Evolutionary conservation across 2,888 invertebrate species (phyloP), one percentile per base, ranked within the genome.

Genomic region (Masnerella sp.): DNA sequence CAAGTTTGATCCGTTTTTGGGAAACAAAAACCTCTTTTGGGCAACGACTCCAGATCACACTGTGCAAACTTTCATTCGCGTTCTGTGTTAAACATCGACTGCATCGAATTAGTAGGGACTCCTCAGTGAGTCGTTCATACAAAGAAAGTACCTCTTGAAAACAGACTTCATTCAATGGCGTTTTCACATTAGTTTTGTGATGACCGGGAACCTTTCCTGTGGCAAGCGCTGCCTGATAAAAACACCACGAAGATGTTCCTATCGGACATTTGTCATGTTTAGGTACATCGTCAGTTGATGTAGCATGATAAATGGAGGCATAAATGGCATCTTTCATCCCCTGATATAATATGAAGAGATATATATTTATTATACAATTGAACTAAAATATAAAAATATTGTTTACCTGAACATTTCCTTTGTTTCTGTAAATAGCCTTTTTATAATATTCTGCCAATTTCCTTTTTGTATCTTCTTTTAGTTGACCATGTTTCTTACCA

Each of bases 321-420:
- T 40, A 70, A 20, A 74, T 68, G 9, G 69, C 76, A 43, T 28
- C 47, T 40, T 67, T 65, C 76, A 76, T 76, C 17, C 22, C 64
- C 47, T 54, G n/a, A 5, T 30, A 30, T 36, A 14, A 1, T 14
- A 36, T 36, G 14, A 36, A 14, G n/a, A 40, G n/a, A 12, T 12
- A 7, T 36, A 14, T 36, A 36, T 14, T 36, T 36, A 14, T 36
- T 36, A 36, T 36, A 14, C 36, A 36, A 14, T 14, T 14, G 5
- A 36, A 14, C 5, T 14, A 14, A 14, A 8, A 30, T 30, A 5
- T 30, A 30, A 2, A 30, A 30, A 8, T 30, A n/a, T 32, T n/a
- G 11, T 32, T 43, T 45, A 45, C 45, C 15, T 12, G 15, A 15
- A 45, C 11, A 22, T 45, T 45, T 3, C 45, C 45, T 15, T 45